A percentile compares a stretch with the other conserved stretches of the same genome.
These are phyloP conservation scores for Actinernus sp. DNA, from an alignment of 92 coral and sea anemone genomes.

Conservation along the genomic window DNA sequence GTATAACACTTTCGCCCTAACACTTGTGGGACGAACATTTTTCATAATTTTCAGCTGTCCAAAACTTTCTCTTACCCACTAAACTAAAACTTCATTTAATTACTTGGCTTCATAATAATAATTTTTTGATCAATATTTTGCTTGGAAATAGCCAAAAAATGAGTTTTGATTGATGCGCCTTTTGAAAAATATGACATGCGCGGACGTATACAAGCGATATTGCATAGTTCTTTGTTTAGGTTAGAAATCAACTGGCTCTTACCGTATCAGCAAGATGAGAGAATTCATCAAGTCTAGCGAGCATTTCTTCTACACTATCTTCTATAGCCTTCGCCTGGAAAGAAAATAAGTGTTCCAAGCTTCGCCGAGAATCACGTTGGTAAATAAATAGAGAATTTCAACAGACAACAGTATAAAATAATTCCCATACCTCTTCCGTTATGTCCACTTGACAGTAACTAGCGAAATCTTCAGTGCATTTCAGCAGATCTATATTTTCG, in stretches of 20 bases:
- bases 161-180: too few relatives aligned
- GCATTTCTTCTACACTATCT: conserved; percentile 89
- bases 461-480: conserved; percentile 86
- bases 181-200: too few relatives aligned
- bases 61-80: too few relatives aligned
- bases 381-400: not conserved
- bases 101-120: too few relatives aligned
- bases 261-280: conserved; percentile 98
- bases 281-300: conserved; percentile 94
- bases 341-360: not conserved
- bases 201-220: too few relatives aligned
- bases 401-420: not conserved
- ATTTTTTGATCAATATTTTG: too few relatives aligned
- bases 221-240: too few relatives aligned
- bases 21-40: conserved; percentile 67
- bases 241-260: too few relatives aligned
- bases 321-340: conserved; percentile 71
- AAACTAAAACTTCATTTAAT: too few relatives aligned
- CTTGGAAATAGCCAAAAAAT: too few relatives aligned
- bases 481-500: conserved; percentile 63
- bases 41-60: too few relatives aligned
- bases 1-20: not conserved
- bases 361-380: not conserved
- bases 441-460: conserved; percentile 90
- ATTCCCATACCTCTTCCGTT: conserved; percentile 75